A percentile compares a stretch with the other conserved stretches of the same genome.
Evolutionary conservation across 92 coral and sea anemone genomes (phyloP).

Genomic region (Palythoa grandiflora): DNA sequence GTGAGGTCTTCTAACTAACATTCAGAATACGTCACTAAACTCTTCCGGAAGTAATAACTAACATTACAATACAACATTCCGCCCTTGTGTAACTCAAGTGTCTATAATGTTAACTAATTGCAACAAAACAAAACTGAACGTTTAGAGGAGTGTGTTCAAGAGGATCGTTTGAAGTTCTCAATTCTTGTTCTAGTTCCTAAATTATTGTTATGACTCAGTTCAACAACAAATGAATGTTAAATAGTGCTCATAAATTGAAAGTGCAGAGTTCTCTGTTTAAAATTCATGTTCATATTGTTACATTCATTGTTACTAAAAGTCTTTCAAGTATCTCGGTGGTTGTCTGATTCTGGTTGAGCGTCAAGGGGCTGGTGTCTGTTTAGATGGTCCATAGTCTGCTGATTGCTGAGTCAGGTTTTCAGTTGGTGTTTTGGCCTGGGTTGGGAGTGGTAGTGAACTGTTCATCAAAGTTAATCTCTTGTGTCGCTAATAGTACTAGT

Average conservation of each 20-base stretch:
- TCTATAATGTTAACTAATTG: not conserved
- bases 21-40: too few species aligned
- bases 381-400: not conserved
- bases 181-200: not conserved
- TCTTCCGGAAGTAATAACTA: too few species aligned
- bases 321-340: not conserved
- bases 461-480: not conserved
- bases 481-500: not conserved
- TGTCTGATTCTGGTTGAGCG: not conserved
- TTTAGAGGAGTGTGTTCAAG: not conserved
- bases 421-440: not conserved
- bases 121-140: not conserved
- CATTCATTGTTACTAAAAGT: not conserved
- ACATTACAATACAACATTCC: not conserved
- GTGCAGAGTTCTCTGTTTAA: not conserved
- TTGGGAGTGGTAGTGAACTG: not conserved
- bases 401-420: not conserved
- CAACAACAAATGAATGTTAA: not conserved
- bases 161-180: not conserved
- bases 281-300: not conserved
- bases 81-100: not conserved
- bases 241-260: not conserved
- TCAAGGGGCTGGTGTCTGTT: not conserved
- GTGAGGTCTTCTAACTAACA: too few species aligned
- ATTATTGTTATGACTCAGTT: not conserved